Evolutionary conservation across 2,797 vertebrate genomes (phyloP), one percentile per base, ranked within the genome.

Genomic region (Phaenicophaeus curvirostris): DNA sequence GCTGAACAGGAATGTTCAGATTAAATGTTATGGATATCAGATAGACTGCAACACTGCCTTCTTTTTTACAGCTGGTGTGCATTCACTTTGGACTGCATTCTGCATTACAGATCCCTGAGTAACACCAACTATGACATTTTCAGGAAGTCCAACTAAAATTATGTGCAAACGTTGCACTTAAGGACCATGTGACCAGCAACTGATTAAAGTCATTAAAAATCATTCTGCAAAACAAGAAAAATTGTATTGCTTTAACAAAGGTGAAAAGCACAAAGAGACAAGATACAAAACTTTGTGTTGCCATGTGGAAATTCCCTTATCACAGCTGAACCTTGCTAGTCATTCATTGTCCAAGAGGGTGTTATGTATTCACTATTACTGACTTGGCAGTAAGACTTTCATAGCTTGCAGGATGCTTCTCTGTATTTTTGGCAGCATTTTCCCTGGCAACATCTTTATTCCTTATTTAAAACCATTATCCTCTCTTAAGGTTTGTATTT

Each of bases 1-100:
- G 76, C 91, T 96, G 86, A 91, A 90, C 75, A 85, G 89, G 85
- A 93, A 86, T 76, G 83, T 59, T 79, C 55, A 71, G 91, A 74
- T 94, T 87, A 93, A 96, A 96, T 95, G 93, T 96, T 92, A 93
- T 8, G 27, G 74, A 11, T 94, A 95, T 94, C 95, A 90, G 67
- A 93, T 87, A 44, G 74, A 84, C 80, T 58, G 66, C 77, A 88
- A 30, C 51, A 35, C 23, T 94, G 77, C 83, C 71, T 57, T 63
- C 83, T 86, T 87, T 95, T 81, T 66, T 85, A 63, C 67, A 91
- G 89, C 72, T 87, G 85, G 80, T 88, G 9, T 41, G 1, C 33
- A 20, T 66, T 94, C 83, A 33, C 59, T 86, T 66, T 1, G 4
- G 54, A 37, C 58, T 59, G n/a, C 74, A 3, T 75, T 80, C 58